Base-by-base conservation (phyloP, 2,797 vertebrate species). In the Phoebastria nigripes region DNA sequence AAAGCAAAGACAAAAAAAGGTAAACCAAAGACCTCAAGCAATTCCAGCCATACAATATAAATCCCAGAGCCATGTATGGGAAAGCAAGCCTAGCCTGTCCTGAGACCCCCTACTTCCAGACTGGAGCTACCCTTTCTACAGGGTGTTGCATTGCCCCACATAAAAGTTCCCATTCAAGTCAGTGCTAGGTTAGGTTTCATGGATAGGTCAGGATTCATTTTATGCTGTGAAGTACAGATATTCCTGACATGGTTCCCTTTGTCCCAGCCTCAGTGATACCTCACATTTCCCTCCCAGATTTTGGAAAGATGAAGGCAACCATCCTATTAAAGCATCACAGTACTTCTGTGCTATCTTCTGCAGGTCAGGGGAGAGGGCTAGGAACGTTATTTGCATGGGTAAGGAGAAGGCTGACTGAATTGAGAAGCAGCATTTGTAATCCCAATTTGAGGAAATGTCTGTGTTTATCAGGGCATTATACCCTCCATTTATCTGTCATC, bases 111-210 rank as follows among this genome's bases (percentile, higher is more conserved):
- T 51, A 0, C 35, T 49, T 73, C 13, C 62, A 47, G 35, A 24
- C 7, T 8, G 21, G 59, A 93, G 22, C 18, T 29, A 25, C 11
- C 17, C 42, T 63, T 86, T n/a, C 69, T 39, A 12, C 18, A n/a
- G 2, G 5, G 8, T 65, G 7, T 35, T 84, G 20, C 35, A 5
- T 0, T 39, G 42, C 19, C 33, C 12, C 3, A 3, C 20, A 4
- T 31, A 35, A 66, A 55, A 28, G 7, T 31, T 63, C 52, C 39
- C 3, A 4, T 67, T 81, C 31, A 44, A 28, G 9, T 26, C 31
- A n/a, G 35, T 12, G 21, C 10, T 9, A 9, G n/a, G 41, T 47
- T 29, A 21, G 15, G 21, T n/a, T 65, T 72, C 41, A 52, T 16
- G 11, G n/a, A 15, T 3, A 58, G 14, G 6, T 47, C 54, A 67